Evolutionary conservation across 1,140 invertebrate species (phyloP).

Genomic region (Cotesia chilonis): DNA sequence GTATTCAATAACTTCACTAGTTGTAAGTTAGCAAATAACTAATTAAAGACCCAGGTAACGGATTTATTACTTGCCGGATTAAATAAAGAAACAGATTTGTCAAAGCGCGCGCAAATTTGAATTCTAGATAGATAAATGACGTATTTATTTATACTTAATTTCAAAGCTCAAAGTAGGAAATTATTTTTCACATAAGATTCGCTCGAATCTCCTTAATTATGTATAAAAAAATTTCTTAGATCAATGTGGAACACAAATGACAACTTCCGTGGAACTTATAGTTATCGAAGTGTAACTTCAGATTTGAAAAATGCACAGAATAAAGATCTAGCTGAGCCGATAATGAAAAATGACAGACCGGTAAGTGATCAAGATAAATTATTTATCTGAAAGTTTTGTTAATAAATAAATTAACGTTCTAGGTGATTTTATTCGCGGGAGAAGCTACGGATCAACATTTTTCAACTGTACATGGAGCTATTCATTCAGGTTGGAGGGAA

Average conservation of each 20-base stretch:
- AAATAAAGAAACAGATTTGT: no score
- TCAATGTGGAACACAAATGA: constrained; percentile 76
- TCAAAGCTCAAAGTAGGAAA: constrained; percentile 37
- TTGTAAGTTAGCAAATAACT: constrained; percentile 45
- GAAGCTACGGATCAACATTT: constrained; percentile 77
- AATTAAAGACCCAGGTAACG: no score
- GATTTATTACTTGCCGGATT: no score
- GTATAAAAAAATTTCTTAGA: constrained; percentile 55
- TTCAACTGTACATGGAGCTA: constrained; percentile 83
- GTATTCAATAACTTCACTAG: constrained; percentile 47
- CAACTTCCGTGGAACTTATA: constrained; percentile 76
- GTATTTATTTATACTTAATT: no score
- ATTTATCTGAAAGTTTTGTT: constrained; percentile 63
- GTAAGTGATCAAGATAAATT: constrained; percentile 36
- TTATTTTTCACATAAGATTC: constrained; percentile 37
- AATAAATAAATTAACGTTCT: constrained; percentile 29
- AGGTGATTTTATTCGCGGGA: constrained; percentile 74
- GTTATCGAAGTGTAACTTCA: constrained; percentile 70
- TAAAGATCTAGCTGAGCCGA: constrained; percentile 51
- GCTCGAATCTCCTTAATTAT: not conserved
- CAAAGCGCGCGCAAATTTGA: no score
- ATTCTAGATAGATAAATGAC: no score
- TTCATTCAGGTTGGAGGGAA: constrained; percentile 80
- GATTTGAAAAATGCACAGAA: constrained; percentile 42
- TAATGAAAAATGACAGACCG: constrained; percentile 49